Percentiles rank a stretch among this genome's conserved stretches.
Conservation (phyloP, 2,113 vertebrate species). For the Maccullochella peelii region DNA sequence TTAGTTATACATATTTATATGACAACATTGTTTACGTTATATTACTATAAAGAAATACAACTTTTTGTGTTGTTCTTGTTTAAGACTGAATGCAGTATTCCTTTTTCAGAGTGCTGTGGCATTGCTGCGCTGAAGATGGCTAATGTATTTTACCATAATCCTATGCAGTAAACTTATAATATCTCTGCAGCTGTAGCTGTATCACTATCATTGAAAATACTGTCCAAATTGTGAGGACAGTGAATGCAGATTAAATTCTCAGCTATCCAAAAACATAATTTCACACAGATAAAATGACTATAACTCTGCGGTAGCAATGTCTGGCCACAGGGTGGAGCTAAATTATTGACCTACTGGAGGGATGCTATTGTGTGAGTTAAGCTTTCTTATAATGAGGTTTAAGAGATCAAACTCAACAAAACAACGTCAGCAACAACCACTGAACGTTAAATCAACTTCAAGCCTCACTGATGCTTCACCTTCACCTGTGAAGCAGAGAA, state of each 20-base stretch:
- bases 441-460: constrained; percentile 3
- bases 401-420: not conserved
- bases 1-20: constrained; percentile 85
- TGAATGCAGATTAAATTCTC: constrained; percentile 19
- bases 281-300: not conserved
- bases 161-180: constrained; percentile 15
- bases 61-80: constrained; percentile 46
- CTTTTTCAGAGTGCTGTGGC: constrained; percentile 62
- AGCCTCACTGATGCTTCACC: not conserved
- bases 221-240: not conserved
- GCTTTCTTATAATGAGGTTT: not conserved
- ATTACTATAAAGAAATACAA: constrained; percentile 79
- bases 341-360: not conserved
- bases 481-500: constrained; percentile 18
- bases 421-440: not conserved
- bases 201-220: constrained; percentile 12
- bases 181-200: not conserved
- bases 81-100: constrained; percentile 78
- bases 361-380: not conserved
- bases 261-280: constrained; percentile 1
- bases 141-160: not conserved
- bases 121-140: constrained; percentile 29
- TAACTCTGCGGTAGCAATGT: constrained; percentile 42
- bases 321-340: constrained; percentile 58
- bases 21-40: constrained; percentile 78